Evolutionary conservation across 2,888 invertebrate genomes (phyloP), one percentile per base, ranked within the genome.

Genomic region (Patella pellucida): DNA sequence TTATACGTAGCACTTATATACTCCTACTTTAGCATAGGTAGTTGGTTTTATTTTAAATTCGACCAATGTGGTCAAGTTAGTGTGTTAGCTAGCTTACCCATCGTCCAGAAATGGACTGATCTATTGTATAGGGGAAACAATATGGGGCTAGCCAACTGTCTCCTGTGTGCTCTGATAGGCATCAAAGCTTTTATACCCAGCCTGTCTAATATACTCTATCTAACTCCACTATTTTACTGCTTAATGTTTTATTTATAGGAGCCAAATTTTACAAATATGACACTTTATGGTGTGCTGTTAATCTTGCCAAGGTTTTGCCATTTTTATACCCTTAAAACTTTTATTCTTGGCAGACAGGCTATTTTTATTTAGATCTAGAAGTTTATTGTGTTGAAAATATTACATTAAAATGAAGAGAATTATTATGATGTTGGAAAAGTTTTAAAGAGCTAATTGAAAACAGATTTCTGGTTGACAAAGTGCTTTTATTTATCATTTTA

Each of bases 101-200:
- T 19, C 23, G 19, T 62, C 62, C 19, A 27, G 62, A 52, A 50
- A 19, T 75, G 71, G 74, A 75, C 74, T 67, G 50, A 52, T 69
- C 74, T 67, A 71, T 75, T 75, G 75, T 75, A 41, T 52, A 50
- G 69, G 31, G 72, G 31, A 68, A 72, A 72, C 75, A 75, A 72
- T 71, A 62, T 71, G 27, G 71, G 75, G 62, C 62, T 62, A 62
- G 62, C 62, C 62, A 62, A 62, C 62, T 62, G 62, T 62, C 62
- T 62, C 19, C 62, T 62, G 12, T 19, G 62, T 23, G 62, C 19
- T 12, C 62, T 62, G 62, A 62, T 62, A 62, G 62, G 62, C 62
- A 62, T 62, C 62, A 62, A 62, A 62, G 62, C 62, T 62, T 62
- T 62, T 62, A 62, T 62, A 62, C 23, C 23, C 19, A 62, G 19